Evolutionary conservation across 2,888 invertebrate species (phyloP).

Genomic region (Odontocolon sp.): DNA sequence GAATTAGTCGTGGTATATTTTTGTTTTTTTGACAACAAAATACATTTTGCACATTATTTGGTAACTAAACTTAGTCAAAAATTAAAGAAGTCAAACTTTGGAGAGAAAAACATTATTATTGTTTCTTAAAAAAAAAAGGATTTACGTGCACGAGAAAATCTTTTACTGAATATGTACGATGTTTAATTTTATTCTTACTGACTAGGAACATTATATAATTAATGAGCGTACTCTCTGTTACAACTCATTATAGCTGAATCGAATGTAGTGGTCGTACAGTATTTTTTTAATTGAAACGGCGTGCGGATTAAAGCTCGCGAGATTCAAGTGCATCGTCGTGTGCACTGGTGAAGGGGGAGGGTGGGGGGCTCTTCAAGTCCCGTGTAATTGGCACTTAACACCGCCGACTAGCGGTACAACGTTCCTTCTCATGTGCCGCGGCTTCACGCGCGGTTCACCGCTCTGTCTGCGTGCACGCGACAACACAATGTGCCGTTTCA

Average conservation of each 20-base stretch:
- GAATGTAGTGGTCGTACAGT: constrained; percentile 20
- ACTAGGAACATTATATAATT: constrained; percentile 39
- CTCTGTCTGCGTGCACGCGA: constrained; percentile 38
- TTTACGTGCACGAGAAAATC: no score
- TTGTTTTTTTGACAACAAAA: no score
- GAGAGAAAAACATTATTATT: no score
- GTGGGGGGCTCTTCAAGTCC: constrained; percentile 37
- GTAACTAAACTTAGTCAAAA: no score
- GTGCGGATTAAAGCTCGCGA: constrained; percentile 18
- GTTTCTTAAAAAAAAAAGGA: no score
- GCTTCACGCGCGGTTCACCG: constrained; percentile 34
- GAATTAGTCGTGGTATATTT: no score
- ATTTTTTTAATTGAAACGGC: constrained; percentile 41
- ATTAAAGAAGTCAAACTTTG: no score
- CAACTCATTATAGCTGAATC: constrained; percentile 43
- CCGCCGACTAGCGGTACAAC: constrained; percentile 58
- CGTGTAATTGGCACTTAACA: constrained; percentile 63
- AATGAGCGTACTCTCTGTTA: constrained; percentile 37
- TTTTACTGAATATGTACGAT: no score
- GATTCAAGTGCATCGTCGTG: constrained; percentile 37
- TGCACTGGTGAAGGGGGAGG: background rate
- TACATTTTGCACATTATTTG: no score
- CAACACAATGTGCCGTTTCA: constrained; percentile 41
- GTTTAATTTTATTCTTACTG: no score
- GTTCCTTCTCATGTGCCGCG: constrained; percentile 48